Evolutionary conservation across 2,113 vertebrate genomes (phyloP), one percentile per base, ranked within the genome.

Genomic region (Meles meles): DNA sequence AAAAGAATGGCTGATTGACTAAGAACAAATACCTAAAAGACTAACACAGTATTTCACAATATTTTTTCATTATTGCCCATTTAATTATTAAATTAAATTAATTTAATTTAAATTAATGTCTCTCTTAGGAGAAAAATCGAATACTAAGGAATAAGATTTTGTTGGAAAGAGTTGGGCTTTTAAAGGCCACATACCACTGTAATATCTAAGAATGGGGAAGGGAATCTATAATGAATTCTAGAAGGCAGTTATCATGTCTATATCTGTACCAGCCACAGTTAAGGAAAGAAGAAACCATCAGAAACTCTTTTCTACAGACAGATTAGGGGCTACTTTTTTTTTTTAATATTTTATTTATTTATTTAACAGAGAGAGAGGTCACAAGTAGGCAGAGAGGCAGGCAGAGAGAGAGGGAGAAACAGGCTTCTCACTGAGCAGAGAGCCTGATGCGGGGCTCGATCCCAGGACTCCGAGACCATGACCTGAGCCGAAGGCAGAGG

Each of bases 81-180:
- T 47, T 87, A 93, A 92, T n/a, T n/a, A n/a, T 74, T 6, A 88
- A 89, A 67, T 65, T 39, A 80, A 96, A 77, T 89, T 59, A 92
- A 29, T 27, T 74, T 6, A 88, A 89, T 76, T 65, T 39, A 80
- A 96, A 77, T 89, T 59, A 63, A 59, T 80, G 12, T 74, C 13
- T 93, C 34, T 5, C 18, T 21, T 81, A 69, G 7, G 20, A 96
- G 18, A 93, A 18, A 74, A 55, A 67, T 69, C 49, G 9, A 77
- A 77, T 37, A 79, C 55, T 79, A 63, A 49, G 57, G 57, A 77
- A 29, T 90, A 77, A 79, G 44, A 79, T 49, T 79, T 79, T 49
- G 21, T 79, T 39, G 21, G 21, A n/a, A 63, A 79, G 14, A 44
- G 25, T 31, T 85, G 44, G 69, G 25, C 31, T 84, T 88, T 65